Evolutionary conservation across 2,113 vertebrate species (phyloP).

Genomic region (Eupsittula cactorum): DNA sequence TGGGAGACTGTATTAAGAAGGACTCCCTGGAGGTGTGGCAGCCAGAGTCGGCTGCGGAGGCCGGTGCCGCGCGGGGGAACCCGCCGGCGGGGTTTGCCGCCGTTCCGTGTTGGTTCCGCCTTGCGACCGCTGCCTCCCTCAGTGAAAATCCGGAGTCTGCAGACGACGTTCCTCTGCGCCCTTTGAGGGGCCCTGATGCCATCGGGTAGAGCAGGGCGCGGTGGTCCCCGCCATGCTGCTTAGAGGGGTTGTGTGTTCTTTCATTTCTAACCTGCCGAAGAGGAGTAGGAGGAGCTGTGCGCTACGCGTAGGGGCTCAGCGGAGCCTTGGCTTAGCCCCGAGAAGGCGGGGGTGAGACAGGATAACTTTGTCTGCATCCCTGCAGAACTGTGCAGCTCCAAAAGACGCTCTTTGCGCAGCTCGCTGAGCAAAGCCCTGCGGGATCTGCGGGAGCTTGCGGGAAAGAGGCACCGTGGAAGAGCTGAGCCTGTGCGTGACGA

Average conservation of each 20-base stretch:
- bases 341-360: background rate
- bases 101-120: background rate
- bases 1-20: no score
- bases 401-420: background rate
- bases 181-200: background rate
- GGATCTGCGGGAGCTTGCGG: background rate
- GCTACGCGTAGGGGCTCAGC: background rate
- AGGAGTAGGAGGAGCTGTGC: background rate
- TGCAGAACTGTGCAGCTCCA: background rate
- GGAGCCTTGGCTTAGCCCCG: background rate
- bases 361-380: background rate
- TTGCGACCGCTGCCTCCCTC: background rate
- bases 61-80: background rate
- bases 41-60: background rate
- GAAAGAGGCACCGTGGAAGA: background rate
- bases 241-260: background rate
- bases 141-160: background rate
- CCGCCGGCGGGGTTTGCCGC: background rate
- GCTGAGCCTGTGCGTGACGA: background rate
- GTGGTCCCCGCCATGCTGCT: background rate
- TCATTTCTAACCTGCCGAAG: background rate
- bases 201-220: background rate
- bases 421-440: background rate
- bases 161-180: background rate
- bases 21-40: background rate